A percentile compares a stretch with the other conserved stretches of the same genome.
These are phyloP conservation scores for Protobothrops flavoviridis DNA, from an alignment of 2,113 vertebrate genomes.

Conservation along the genomic window DNA sequence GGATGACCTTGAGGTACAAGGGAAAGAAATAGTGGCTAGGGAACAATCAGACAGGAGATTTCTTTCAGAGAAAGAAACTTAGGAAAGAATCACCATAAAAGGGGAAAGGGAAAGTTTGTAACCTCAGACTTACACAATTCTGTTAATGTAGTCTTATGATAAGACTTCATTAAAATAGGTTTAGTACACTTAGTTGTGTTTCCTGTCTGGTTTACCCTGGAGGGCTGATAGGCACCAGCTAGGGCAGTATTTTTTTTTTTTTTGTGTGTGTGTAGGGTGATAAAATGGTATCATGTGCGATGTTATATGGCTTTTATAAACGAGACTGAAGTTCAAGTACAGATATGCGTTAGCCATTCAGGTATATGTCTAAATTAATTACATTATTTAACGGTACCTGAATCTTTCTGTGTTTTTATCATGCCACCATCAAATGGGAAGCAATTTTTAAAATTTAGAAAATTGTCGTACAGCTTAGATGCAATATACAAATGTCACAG, in stretches of 20 bases:
- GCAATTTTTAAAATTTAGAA: not conserved
- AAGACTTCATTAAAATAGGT: not conserved
- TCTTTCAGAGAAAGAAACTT: not conserved
- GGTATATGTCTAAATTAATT: not conserved
- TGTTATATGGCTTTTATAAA: not conserved
- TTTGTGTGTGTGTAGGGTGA: not conserved
- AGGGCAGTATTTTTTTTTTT: not conserved
- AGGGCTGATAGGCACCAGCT: not conserved
- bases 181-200: not conserved
- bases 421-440: not conserved
- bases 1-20: not conserved
- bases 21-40: not conserved
- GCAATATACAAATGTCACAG: not conserved
- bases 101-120: not conserved
- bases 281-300: not conserved
- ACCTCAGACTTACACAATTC: not conserved
- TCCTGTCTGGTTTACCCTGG: not conserved
- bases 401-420: not conserved
- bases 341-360: not conserved
- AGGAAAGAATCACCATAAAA: not conserved
- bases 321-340: conserved; percentile 6
- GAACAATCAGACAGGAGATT: not conserved
- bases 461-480: not conserved
- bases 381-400: not conserved
- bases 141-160: not conserved